These are phyloP conservation scores for Peromyscus eremicus DNA, from an alignment of 2,797 vertebrate genomes.

Conservation along the genomic window DNA sequence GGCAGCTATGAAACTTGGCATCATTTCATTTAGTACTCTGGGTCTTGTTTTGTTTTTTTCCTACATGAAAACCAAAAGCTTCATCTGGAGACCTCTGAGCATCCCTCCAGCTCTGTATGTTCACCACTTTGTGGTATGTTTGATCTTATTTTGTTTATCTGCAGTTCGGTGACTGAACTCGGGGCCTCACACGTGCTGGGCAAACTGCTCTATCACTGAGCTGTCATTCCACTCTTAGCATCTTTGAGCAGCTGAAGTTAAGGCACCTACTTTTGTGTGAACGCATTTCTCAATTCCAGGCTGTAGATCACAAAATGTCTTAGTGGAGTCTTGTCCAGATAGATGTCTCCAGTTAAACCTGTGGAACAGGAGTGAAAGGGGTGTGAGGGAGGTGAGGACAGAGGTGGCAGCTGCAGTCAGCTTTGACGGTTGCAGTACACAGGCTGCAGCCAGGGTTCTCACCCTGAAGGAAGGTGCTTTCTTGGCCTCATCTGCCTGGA, in stretches of 20 bases:
- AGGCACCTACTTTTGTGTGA: constrained; percentile 92
- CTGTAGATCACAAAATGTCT: constrained; percentile 94
- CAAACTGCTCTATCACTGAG: neutral
- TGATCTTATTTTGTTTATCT: neutral
- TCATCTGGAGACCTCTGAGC: neutral
- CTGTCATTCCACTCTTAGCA: neutral
- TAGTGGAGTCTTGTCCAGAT: constrained; percentile 92
- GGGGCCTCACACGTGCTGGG: neutral
- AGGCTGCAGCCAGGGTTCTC: neutral
- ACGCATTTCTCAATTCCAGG: constrained; percentile 94
- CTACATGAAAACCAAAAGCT: neutral
- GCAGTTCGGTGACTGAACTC: no score
- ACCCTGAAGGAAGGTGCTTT: neutral
- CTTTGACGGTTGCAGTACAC: no score
- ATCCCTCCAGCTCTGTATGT: neutral
- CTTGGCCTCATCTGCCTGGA: neutral
- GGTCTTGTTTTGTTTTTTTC: neutral
- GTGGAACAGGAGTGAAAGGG: constrained; percentile 67
- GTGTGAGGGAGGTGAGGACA: neutral
- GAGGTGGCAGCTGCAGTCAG: neutral
- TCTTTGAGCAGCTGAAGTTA: neutral
- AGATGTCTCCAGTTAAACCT: constrained; percentile 95
- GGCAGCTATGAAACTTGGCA: neutral
- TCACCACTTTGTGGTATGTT: neutral
- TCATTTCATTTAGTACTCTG: neutral